Evolutionary conservation across 2,888 invertebrate genomes (phyloP).

Genomic region (Phrixothrix hirtus): DNA sequence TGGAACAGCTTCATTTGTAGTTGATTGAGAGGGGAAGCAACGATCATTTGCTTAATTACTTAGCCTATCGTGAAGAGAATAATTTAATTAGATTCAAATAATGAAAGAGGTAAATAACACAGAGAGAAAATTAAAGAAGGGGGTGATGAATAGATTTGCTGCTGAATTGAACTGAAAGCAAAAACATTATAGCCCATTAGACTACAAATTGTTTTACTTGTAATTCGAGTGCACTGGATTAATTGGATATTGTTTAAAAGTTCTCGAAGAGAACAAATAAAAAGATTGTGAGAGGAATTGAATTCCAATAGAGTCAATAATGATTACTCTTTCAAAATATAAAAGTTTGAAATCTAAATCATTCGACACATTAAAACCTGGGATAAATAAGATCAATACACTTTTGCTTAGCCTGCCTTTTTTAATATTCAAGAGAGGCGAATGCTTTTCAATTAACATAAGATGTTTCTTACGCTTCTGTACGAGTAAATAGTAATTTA

Average conservation of each 20-base stretch:
- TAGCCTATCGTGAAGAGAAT: slow-evolving; percentile 46
- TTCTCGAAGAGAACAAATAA: slow-evolving; percentile 24
- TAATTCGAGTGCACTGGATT: slow-evolving; percentile 29
- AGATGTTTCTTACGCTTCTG: too few relatives aligned
- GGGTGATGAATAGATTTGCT: slow-evolving; percentile 32
- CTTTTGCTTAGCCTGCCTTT: too few relatives aligned
- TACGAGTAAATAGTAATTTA: too few relatives aligned
- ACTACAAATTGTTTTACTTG: slow-evolving; percentile 33
- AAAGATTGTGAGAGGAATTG: slow-evolving; percentile 20
- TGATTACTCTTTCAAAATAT: slow-evolving; percentile 5
- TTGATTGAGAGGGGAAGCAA: slow-evolving; percentile 37
- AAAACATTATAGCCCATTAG: slow-evolving; percentile 35
- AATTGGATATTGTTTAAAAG: slow-evolving; percentile 32
- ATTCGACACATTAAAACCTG: too few relatives aligned
- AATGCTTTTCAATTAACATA: too few relatives aligned
- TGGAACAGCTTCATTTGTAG: slow-evolving; percentile 36
- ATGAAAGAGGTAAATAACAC: slow-evolving; percentile 35
- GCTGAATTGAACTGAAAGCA: slow-evolving; percentile 33
- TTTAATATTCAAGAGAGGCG: too few relatives aligned
- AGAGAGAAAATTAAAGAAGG: slow-evolving; percentile 39
- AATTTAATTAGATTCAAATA: slow-evolving; percentile 46
- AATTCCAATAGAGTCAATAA: slow-evolving; percentile 22
- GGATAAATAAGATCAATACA: too few relatives aligned
- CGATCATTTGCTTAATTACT: slow-evolving; percentile 49
- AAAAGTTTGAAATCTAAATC: too few relatives aligned